Evolutionary conservation across 2,888 invertebrate species (phyloP), one percentile per base, ranked within the genome.

Genomic region (Ophion costatus): DNA sequence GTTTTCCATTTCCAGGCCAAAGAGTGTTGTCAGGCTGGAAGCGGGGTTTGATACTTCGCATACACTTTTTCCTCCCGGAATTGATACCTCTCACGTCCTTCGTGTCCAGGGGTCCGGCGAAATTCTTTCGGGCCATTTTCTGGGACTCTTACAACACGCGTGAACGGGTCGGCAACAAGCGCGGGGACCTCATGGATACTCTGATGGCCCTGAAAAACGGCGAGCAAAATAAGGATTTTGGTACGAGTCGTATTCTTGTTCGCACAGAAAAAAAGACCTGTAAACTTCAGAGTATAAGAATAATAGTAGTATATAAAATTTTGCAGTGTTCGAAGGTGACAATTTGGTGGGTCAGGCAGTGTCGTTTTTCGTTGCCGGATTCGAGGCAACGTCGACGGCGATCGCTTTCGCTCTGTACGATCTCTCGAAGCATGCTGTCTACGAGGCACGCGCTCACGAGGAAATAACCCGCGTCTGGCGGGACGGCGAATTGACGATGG

Each of bases 101-200:
- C 24, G 81, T 89, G 2, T 86, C 88, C 67, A 89, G 82, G 42
- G 82, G 67, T 63, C 90, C 90, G 2, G 89, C 89, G 0, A 78
- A 90, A 74, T 91, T 90, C 80, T 91, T 91, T 70, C 87, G 91
- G 10, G 56, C 73, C 1, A 83, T 90, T 66, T 92, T 92, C 76
- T 90, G 90, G 90, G 87, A 90, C 22, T 91, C 92, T 0, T 88
- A 89, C 70, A 87, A 88, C 0, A 85, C 80, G 0, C 85, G 91
- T 20, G 91, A 92, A 76, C 83, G 85, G 33, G 79, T 80, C 10
- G 86, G 87, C 22, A 83, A 83, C 10, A 88, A 89, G 9, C 86
- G 90, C 83, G 90, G 89, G 22, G 92, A 92, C 78, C 63, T 92
- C 56, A 84, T 92, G 1, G 92, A 92, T 78, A 87, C 86, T 7